phyloP scores from a whole-genome alignment of 2,888 invertebrate species.

The Lasioglossum vierecki region DNA sequence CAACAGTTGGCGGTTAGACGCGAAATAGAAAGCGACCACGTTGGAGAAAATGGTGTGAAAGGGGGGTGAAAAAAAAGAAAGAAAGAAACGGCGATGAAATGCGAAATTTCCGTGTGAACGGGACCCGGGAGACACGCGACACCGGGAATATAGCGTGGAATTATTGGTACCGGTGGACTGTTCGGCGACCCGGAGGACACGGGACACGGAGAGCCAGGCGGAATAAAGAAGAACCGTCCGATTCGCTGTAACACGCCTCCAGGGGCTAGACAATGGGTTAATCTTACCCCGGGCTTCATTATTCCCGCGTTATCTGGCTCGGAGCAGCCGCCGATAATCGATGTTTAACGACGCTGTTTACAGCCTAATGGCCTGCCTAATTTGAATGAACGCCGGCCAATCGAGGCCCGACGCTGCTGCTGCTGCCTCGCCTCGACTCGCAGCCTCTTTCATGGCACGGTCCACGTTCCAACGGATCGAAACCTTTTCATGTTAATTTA shows the following conservation, averaged over 20 bases:
- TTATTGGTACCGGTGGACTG: not conserved
- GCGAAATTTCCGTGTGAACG: slow-evolving; percentile 6
- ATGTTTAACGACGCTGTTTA: slow-evolving; percentile 72
- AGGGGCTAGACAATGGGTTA: slow-evolving; percentile 55
- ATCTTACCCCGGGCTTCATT: slow-evolving; percentile 67
- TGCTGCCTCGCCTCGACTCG: not conserved
- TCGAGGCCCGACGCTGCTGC: not conserved
- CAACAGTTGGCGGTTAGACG: slow-evolving; percentile 31
- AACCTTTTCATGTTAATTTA: slow-evolving; percentile 7
- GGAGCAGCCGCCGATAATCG: slow-evolving; percentile 65
- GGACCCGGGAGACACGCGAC: not conserved
- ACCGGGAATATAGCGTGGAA: not conserved
- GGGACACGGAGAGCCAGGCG: not conserved
- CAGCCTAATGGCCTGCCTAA: slow-evolving; percentile 64
- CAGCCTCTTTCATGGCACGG: not conserved
- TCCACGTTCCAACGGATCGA: not conserved
- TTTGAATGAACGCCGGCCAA: slow-evolving; percentile 61
- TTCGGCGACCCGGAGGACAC: not conserved
- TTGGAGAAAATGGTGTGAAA: not conserved
- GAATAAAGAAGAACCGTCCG: slow-evolving; percentile 57
- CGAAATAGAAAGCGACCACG: not conserved
- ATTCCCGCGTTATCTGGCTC: slow-evolving; percentile 67
- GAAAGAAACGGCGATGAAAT: not conserved
- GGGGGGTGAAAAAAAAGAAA: not conserved
- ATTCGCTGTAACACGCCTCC: slow-evolving; percentile 50